Conservation (phyloP, 2,797 vertebrate species). For the Lithobates pipiens region DNA sequence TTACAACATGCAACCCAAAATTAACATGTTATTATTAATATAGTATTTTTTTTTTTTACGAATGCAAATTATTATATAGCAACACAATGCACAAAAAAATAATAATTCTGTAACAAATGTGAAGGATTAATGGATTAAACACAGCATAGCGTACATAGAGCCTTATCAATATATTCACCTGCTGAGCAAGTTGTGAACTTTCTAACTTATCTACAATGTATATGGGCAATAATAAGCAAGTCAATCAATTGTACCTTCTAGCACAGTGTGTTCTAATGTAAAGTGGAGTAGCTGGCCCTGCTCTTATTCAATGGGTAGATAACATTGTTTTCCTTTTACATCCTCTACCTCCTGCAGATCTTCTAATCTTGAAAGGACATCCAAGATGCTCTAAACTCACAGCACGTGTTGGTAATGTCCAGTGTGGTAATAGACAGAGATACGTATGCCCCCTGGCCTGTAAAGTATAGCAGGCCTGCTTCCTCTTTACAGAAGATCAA, state of each 20-base stretch:
- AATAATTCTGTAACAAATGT: too few species aligned
- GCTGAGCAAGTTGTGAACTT: not conserved
- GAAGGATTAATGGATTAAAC: not conserved
- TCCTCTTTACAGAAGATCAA: slow-evolving; percentile 63
- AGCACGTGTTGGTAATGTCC: slow-evolving; percentile 71
- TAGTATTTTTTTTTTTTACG: too few species aligned
- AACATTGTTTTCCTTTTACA: slow-evolving; percentile 23
- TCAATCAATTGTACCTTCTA: not conserved
- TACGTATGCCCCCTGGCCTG: slow-evolving; percentile 70
- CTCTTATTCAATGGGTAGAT: not conserved
- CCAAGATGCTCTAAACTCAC: slow-evolving; percentile 62
- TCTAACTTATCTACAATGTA: not conserved
- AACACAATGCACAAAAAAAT: too few species aligned
- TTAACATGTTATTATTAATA: not conserved
- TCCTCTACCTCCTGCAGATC: slow-evolving; percentile 66
- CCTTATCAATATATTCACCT: not conserved
- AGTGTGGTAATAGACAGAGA: slow-evolving; percentile 70
- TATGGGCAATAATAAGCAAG: not conserved
- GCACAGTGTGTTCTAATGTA: slow-evolving; percentile 10
- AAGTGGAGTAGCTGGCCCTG: not conserved
- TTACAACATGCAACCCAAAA: not conserved
- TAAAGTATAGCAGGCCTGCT: slow-evolving; percentile 56
- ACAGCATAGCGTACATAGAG: not conserved
- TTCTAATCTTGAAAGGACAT: slow-evolving; percentile 68
- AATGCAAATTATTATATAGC: too few species aligned